Evolutionary conservation across 2,797 vertebrate species (phyloP), one percentile per base, ranked within the genome.

Genomic region (Crocodylus rhombifer): DNA sequence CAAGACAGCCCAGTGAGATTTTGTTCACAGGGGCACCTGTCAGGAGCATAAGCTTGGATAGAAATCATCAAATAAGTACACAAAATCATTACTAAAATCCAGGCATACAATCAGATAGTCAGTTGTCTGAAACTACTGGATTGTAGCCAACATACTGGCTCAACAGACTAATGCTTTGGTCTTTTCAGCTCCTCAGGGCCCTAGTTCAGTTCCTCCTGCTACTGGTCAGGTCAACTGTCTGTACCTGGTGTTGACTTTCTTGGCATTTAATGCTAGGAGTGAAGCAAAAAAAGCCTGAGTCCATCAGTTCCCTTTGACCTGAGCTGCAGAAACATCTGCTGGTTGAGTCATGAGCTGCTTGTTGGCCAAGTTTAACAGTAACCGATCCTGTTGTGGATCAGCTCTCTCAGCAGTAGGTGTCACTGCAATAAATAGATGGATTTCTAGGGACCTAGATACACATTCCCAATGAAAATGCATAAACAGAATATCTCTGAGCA

Each of bases 361-460:
- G 91, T 93, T 94, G 92, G 96, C 97, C 93, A 97, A 93, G 92
- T 96, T 95, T 90, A 96, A 95, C 97, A 96, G 97, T 71, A 95
- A 88, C 91, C 15, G 80, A 95, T 94, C 96, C 96, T 97, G 97
- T 77, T 93, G 96, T 93, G 97, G 97, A 97, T 97, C 96, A 95
- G 95, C 95, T 97, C 93, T 96, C 95, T 96, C 96, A 97, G 97
- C 94, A 94, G 93, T 97, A 97, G 96, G 96, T 96, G 94, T 96
- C 96, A 95, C 93, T 93, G 82, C 93, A 97, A 97, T 92, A 96
- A 94, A 97, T 97, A 96, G 95, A 97, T 92, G 90, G 95, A 93
- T 97, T 97, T 96, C 90, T 73, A 94, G 95, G 95, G 96, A 97
- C 93, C 94, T 87, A 92, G 94, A 90, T 86, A 95, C 75, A 62